phyloP scores from a whole-genome alignment of 2,888 invertebrate genomes.

The Ophioninae sp. region DNA sequence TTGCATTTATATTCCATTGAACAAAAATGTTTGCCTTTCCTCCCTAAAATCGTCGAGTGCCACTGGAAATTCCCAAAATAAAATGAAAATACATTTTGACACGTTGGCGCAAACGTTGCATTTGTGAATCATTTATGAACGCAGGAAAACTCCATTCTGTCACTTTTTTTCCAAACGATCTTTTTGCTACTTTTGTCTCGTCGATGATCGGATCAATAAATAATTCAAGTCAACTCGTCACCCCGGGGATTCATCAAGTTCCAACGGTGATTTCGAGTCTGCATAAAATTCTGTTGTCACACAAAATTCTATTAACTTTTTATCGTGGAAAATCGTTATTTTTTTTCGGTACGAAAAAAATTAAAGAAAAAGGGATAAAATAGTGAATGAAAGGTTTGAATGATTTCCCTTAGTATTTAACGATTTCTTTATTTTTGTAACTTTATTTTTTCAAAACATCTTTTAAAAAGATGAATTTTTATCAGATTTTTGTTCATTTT shows the following conservation, averaged over 20 bases:
- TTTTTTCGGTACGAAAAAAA: background rate
- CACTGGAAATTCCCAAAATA: background rate
- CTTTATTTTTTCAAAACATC: background rate
- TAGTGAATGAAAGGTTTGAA: background rate
- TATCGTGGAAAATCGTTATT: background rate
- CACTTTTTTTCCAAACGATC: background rate
- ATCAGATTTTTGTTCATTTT: too few relatives aligned
- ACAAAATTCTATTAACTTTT: too few relatives aligned
- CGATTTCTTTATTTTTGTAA: background rate
- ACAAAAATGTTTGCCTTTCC: slow-evolving; percentile 21
- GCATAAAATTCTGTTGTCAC: background rate
- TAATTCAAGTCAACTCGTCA: background rate
- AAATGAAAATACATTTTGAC: background rate
- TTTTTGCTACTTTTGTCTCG: slow-evolving; percentile 11
- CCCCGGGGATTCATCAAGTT: background rate
- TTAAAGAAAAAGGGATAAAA: background rate
- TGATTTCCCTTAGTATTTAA: background rate
- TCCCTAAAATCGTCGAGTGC: background rate
- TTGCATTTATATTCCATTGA: slow-evolving; percentile 20
- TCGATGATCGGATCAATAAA: slow-evolving; percentile 3
- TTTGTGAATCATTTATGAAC: background rate
- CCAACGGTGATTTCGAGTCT: background rate
- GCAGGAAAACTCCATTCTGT: slow-evolving; percentile 17
- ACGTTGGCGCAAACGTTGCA: background rate
- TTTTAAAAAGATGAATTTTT: background rate